Base-by-base conservation (phyloP, 2,113 vertebrate species). In the Phalacrocorax aristotelis region DNA sequence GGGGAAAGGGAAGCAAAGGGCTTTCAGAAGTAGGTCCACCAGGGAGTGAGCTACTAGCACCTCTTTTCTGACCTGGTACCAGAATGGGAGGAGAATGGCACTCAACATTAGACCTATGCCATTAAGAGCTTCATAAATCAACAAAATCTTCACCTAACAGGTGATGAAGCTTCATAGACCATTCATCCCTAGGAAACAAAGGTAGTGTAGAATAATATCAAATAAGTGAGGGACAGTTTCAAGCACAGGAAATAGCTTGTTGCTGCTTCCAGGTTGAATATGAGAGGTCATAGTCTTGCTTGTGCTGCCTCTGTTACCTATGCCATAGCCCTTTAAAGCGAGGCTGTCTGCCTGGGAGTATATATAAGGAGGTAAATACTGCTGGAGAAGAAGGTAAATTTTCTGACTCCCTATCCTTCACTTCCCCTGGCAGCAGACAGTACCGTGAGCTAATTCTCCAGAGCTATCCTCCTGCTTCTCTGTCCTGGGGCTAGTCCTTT, bases 381-480 rank as follows among this genome's bases (percentile, higher is more conserved):
- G 34, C 34, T 83, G 60, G 21, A 86, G 55, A n/a, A 40, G 66
- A 86, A 69, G 54, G 75, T 48, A 85, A 90, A 82, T 90, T 82
- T 91, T 90, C 81, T 87, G 40, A 40, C 88, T 86, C 86, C 36
- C 36, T 34, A 36, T 95, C n/a, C 54, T 95, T 95, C 79, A 86
- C 71, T 93, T 93, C 66, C 62, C 36, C 88, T 96, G 94, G 83
- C 79, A 95, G 78, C 40, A 92, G 58, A 54, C 54, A 83, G 40
- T 52, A 93, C 58, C 79, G 85, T 80, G 79, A 96, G 75, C 70
- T 96, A 93, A 94, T 92, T 83, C 90, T 90, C 70, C 52, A 57
- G 60, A 95, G 66, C 23, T 90, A 60, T 75, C 25, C 27, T 86
- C 61, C 58, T 61, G 52, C 48, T 92, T 72, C 75, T 92, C 30